Evolutionary conservation across 2,888 invertebrate genomes (phyloP).

Genomic region (Halocaridina rubra): DNA sequence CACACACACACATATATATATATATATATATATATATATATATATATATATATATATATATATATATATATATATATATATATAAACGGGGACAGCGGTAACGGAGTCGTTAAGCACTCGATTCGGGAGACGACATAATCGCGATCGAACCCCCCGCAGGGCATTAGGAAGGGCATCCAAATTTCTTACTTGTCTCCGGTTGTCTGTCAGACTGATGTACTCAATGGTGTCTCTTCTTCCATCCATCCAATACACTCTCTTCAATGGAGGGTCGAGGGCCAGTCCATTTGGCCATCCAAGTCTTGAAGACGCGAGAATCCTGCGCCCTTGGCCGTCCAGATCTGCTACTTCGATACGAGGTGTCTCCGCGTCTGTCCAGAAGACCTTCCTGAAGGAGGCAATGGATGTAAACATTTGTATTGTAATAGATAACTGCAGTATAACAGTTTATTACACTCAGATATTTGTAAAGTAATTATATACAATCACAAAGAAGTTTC

Average conservation of each 20-base stretch:
- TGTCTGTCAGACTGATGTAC: background rate
- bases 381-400: background rate
- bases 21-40: constrained; percentile 3
- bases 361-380: background rate
- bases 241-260: background rate
- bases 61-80: constrained; percentile 10
- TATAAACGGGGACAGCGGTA: too few species aligned
- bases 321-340: background rate
- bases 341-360: background rate
- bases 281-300: background rate
- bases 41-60: background rate
- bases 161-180: too few species aligned
- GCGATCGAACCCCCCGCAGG: too few species aligned
- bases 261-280: background rate
- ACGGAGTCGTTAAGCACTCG: too few species aligned
- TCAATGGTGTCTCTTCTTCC: background rate
- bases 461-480: too few species aligned
- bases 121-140: too few species aligned
- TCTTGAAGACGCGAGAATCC: background rate
- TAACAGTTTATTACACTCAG: too few species aligned
- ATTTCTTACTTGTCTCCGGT: background rate
- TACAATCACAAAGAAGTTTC: too few species aligned
- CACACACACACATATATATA: background rate
- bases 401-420: too few species aligned
- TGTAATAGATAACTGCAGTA: too few species aligned